phyloP scores from a whole-genome alignment of 2,113 vertebrate species.

The Coptodon rendalli region DNA sequence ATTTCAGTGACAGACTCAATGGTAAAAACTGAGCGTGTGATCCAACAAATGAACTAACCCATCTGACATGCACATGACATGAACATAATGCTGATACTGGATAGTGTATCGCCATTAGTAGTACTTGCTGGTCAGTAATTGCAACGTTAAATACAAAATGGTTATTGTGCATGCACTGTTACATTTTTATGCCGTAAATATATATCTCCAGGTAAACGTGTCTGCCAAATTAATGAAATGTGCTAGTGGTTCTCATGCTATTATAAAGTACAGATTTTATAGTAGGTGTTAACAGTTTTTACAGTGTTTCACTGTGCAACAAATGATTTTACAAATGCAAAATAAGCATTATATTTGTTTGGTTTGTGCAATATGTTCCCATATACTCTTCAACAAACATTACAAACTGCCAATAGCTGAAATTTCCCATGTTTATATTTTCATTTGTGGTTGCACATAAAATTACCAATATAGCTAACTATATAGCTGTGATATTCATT shows the following conservation, averaged over 20 bases:
- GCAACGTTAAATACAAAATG: background rate
- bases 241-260: background rate
- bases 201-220: background rate
- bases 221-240: background rate
- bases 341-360: background rate
- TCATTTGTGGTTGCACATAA: background rate
- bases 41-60: background rate
- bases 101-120: background rate
- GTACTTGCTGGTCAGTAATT: background rate
- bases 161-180: background rate
- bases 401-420: background rate
- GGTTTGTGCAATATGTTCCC: background rate
- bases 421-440: background rate
- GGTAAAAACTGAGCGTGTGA: background rate
- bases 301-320: background rate
- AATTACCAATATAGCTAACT: background rate
- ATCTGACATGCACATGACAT: background rate
- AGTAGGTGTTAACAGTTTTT: background rate
- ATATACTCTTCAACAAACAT: background rate
- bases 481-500: background rate
- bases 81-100: background rate
- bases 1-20: background rate
- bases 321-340: background rate
- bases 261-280: background rate
- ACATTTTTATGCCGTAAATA: background rate